Evolutionary conservation across 2,113 vertebrate species (phyloP), one percentile per base, ranked within the genome.

Genomic region (Platichthys stellatus): DNA sequence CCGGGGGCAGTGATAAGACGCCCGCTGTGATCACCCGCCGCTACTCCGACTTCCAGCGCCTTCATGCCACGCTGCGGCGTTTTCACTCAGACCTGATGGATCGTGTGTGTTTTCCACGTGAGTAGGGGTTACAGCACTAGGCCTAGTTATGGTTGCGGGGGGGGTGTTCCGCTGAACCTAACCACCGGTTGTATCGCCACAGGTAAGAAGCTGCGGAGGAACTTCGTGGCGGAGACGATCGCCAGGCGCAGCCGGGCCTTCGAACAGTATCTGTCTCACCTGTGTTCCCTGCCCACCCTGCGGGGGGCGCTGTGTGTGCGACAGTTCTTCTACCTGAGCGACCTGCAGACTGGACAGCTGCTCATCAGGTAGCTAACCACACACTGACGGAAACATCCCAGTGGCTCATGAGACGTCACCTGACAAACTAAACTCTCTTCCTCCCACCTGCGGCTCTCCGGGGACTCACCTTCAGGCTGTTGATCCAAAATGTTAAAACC

Each of bases 221-320:
- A 99, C 91, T 99, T 98, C 73, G 95, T 95, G 0, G 95, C 96
- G 0, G 96, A 98, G 93, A 99, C 98, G 26, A 99, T 99, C 0
- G 97, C 96, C 69, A 97, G 96, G 85, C 94, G 98, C 23, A 98
- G 97, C 91, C 94, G 96, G 20, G 97, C 98, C 2, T 98, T 99
- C 0, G 98, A 99, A 62, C 97, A 97, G 90, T 98, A 98, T 87
- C 89, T 99, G 80, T 92, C 94, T 66, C 97, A 97, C 86, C 85
- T 99, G 76, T 94, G 96, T 80, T 94, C 96, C 8, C 90, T 97
- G 5, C 65, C 95, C 0, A 92, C 90, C 80, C 92, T 98, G 72
- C 93, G 94, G 70, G 90, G 79, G 18, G 94, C 95, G 31, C 90
- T 88, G 0, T 93, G 93, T 9, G 96, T 97, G 62, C 93, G 96